Evolutionary conservation across 2,113 vertebrate genomes (phyloP).

Genomic region (Prunella himalayana): DNA sequence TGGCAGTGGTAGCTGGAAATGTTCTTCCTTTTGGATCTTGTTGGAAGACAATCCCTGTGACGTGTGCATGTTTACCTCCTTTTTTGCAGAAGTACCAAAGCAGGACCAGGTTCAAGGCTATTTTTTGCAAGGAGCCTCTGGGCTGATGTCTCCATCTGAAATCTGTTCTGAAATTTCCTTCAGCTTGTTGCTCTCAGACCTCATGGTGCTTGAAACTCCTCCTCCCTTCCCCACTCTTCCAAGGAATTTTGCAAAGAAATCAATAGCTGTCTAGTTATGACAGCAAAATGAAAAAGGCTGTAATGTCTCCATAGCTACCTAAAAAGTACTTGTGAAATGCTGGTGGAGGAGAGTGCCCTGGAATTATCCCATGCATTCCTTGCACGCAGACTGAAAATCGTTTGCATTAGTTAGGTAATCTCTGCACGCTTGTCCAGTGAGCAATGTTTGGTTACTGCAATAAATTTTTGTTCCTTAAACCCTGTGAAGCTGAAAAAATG

Average conservation of each 20-base stretch:
- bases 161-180: background rate
- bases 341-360: background rate
- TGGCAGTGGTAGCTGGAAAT: background rate
- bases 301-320: slow-evolving; percentile 27
- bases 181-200: background rate
- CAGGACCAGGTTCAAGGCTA: background rate
- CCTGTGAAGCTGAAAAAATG: background rate
- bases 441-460: background rate
- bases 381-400: background rate
- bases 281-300: slow-evolving; percentile 16
- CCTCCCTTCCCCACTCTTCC: background rate
- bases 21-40: background rate
- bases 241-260: slow-evolving; percentile 23
- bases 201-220: background rate
- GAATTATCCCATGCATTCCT: slow-evolving; percentile 15
- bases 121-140: background rate
- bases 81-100: background rate
- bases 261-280: slow-evolving; percentile 1
- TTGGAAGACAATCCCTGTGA: background rate
- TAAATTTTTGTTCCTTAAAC: background rate
- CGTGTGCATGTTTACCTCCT: background rate
- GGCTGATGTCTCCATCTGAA: background rate
- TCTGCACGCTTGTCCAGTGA: background rate
- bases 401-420: slow-evolving; percentile 37
- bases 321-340: slow-evolving; percentile 21